phyloP scores from a whole-genome alignment of 2,113 vertebrate species.

The Forbesichthys papilliferus region DNA sequence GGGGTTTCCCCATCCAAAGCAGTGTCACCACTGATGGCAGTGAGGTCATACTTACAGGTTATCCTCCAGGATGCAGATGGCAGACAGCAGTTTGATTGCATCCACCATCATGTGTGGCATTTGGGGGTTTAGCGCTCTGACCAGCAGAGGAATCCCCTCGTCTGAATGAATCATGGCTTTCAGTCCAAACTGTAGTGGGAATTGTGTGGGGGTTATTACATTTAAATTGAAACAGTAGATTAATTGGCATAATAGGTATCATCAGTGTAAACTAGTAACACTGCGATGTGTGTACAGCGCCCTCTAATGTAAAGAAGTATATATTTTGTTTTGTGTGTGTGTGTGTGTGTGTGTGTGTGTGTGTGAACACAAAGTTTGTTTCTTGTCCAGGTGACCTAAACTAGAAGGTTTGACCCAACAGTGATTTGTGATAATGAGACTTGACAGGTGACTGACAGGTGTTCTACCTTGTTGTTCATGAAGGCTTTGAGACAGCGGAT shows the following conservation, averaged over 20 bases:
- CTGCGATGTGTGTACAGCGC: not conserved
- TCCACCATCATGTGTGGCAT: slow-evolving; percentile 90
- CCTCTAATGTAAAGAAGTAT: slow-evolving; percentile 27
- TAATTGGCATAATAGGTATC: not conserved
- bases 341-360: no score
- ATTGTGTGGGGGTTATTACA: not conserved
- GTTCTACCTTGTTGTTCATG: slow-evolving; percentile 90
- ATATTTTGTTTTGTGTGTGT: not conserved
- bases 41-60: slow-evolving; percentile 79
- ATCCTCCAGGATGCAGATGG: slow-evolving; percentile 87
- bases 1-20: no score
- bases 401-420: no score
- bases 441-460: not conserved
- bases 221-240: not conserved
- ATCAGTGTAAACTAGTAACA: not conserved
- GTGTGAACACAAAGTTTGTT: no score
- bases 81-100: slow-evolving; percentile 85
- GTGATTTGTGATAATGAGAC: not conserved
- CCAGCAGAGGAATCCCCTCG: slow-evolving; percentile 85
- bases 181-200: slow-evolving; percentile 80
- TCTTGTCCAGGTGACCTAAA: no score
- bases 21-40: no score
- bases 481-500: slow-evolving; percentile 90
- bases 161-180: slow-evolving; percentile 85
- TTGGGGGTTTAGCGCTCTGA: slow-evolving; percentile 82